Percentiles rank a stretch among this genome's conserved stretches.
Evolutionary conservation across 2,888 invertebrate genomes (phyloP).

Genomic region (Fragum fragum): DNA sequence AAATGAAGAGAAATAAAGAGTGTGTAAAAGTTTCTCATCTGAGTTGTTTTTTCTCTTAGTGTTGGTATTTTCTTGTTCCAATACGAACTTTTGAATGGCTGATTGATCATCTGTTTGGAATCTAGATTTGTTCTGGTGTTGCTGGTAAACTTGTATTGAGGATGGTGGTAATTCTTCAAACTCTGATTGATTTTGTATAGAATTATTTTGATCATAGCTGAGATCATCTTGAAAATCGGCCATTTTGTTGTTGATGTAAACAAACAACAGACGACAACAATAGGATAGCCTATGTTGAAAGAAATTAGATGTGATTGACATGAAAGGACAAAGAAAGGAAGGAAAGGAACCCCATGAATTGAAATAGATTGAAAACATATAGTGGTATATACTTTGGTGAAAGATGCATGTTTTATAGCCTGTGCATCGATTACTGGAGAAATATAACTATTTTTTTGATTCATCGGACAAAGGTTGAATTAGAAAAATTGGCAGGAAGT

Average conservation of each 20-base stretch:
- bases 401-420: background rate
- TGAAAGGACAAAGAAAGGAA: background rate
- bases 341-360: background rate
- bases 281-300: background rate
- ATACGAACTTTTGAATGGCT: conserved; percentile 13
- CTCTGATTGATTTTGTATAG: too few relatives aligned
- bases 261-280: conserved; percentile 2
- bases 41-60: conserved; percentile 10
- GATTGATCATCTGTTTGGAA: conserved; percentile 4
- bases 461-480: background rate
- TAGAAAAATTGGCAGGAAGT: too few relatives aligned
- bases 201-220: too few relatives aligned
- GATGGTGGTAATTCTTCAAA: too few relatives aligned
- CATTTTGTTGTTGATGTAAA: background rate
- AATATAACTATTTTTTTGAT: background rate
- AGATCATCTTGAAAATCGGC: too few relatives aligned
- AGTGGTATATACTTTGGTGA: background rate
- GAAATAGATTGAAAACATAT: background rate
- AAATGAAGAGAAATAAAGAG: background rate
- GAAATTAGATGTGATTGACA: background rate
- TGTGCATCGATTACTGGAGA: background rate
- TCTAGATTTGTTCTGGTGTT: background rate
- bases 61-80: conserved; percentile 23
- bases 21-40: background rate
- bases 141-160: background rate